These are phyloP conservation scores for Drosophila varians DNA, from an alignment of 1,140 invertebrate genomes.

Conservation along the genomic window DNA sequence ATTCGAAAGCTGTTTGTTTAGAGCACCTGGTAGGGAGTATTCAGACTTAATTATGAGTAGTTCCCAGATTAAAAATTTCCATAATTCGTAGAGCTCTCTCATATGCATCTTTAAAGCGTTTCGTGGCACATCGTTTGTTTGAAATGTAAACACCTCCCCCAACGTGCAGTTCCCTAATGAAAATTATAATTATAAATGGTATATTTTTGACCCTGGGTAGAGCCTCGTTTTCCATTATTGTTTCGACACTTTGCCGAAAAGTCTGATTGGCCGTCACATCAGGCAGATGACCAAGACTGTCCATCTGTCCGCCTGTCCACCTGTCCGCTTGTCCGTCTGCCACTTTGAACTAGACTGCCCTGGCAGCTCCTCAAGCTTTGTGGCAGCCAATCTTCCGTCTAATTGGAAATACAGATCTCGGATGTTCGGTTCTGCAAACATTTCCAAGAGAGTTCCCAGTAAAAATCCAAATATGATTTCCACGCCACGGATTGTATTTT, in stretches of 20 bases:
- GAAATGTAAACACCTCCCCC: neutral
- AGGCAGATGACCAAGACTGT: neutral
- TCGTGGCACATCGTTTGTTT: neutral
- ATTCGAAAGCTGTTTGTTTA: neutral
- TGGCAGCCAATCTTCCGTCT: neutral
- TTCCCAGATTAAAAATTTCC: neutral
- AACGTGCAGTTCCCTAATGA: neutral
- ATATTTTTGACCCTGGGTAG: neutral
- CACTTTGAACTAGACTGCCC: neutral
- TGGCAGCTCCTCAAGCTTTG: neutral
- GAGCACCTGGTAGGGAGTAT: neutral
- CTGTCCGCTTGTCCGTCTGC: no score
- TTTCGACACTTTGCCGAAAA: neutral
- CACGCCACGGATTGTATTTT: neutral
- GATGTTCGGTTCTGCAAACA: neutral
- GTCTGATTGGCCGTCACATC: neutral
- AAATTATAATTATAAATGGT: neutral
- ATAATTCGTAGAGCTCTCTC: no score
- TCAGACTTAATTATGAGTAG: neutral
- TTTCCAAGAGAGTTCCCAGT: conserved; percentile 4
- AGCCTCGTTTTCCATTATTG: neutral
- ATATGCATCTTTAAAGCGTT: no score
- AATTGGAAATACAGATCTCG: neutral
- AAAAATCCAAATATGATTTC: conserved; percentile 16
- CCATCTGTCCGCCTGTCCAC: neutral